Conservation (phyloP, 92 coral and sea anemone genomes). For the Metridium senile region DNA sequence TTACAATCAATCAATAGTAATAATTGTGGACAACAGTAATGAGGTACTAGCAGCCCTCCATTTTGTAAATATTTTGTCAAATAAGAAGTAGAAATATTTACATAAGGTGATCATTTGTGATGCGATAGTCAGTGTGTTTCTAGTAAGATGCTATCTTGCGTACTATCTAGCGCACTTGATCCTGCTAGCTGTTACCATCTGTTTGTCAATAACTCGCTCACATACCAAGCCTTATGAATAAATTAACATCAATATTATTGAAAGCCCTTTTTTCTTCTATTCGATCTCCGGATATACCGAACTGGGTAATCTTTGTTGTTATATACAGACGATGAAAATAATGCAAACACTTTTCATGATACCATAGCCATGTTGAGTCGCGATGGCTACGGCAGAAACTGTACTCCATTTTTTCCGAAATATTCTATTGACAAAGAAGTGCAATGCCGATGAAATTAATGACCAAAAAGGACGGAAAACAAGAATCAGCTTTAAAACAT, state of each 20-base stretch:
- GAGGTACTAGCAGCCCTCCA: not conserved
- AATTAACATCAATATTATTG: slow-evolving; percentile 22
- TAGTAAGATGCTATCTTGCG: not conserved
- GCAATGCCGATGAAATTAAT: not conserved
- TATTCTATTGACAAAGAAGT: slow-evolving; percentile 5
- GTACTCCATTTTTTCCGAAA: slow-evolving; percentile 19
- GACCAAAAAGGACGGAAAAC: slow-evolving; percentile 13
- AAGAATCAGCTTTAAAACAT: slow-evolving; percentile 14
- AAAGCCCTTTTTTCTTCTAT: not conserved
- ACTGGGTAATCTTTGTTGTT: no score
- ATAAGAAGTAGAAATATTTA: slow-evolving; percentile 1
- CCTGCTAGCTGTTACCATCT: slow-evolving; percentile 25
- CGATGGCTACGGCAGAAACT: slow-evolving; percentile 23
- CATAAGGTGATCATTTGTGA: slow-evolving; percentile 8
- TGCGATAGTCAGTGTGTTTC: not conserved
- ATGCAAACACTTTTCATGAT: no score
- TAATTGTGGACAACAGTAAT: not conserved
- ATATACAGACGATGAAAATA: no score
- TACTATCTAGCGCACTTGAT: slow-evolving; percentile 11
- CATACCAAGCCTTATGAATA: slow-evolving; percentile 16
- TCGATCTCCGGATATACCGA: slow-evolving; percentile 23
- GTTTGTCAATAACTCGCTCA: slow-evolving; percentile 21
- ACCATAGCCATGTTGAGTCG: not conserved
- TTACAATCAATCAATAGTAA: not conserved
- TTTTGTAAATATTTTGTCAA: not conserved